A percentile compares a stretch with the other conserved stretches of the same genome.
These are phyloP conservation scores for Tiliqua scincoides DNA, from an alignment of 2,113 vertebrate species.

Conservation along the genomic window DNA sequence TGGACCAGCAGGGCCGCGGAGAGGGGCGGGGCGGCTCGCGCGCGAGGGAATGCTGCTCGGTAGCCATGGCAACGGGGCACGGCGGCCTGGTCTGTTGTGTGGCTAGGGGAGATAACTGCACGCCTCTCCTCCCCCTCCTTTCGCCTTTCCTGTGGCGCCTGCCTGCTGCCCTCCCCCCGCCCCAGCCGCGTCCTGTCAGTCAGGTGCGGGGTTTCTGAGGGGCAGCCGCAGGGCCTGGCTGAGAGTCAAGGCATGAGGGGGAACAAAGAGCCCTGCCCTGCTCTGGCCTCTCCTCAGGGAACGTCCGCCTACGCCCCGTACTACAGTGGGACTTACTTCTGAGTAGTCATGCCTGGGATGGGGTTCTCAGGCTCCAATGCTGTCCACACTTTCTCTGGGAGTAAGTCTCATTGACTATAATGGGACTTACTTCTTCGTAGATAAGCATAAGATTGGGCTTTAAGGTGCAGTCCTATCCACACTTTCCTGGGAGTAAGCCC, in stretches of 20 bases:
- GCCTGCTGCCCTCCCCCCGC: not conserved
- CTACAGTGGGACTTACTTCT: no score
- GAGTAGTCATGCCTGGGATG: no score
- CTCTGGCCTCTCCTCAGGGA: not conserved
- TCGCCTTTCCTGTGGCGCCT: not conserved
- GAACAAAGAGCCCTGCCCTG: not conserved
- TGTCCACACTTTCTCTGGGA: no score
- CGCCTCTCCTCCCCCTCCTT: not conserved
- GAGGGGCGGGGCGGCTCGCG: not conserved
- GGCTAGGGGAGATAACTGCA: not conserved
- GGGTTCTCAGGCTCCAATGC: no score
- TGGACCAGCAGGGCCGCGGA: conserved; percentile 19
- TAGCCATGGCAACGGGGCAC: conserved; percentile 9
- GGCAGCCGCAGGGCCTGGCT: not conserved
- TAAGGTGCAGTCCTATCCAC: no score
- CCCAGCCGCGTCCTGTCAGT: not conserved
- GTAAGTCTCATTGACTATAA: no score
- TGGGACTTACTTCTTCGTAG: no score
- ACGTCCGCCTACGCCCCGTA: no score
- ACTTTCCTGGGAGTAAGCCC: no score
- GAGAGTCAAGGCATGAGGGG: not conserved
- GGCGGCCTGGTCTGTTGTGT: not conserved
- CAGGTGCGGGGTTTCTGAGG: not conserved
- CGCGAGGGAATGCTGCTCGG: not conserved
- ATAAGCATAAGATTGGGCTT: no score